Evolutionary conservation across 2,888 invertebrate species (phyloP).

Genomic region (Drosophila villosipedis): DNA sequence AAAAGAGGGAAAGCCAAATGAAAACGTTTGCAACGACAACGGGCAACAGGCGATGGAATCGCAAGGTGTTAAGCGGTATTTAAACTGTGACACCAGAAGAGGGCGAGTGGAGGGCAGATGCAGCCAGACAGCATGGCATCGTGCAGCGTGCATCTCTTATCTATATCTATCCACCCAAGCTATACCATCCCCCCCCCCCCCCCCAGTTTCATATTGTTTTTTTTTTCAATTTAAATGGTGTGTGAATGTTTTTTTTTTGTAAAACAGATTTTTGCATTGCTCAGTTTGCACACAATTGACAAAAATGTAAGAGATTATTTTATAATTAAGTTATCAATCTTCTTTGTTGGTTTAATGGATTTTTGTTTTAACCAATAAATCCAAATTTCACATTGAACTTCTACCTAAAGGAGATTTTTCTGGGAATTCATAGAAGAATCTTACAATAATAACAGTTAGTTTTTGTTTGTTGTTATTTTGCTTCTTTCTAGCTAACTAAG

Average conservation of each 20-base stretch:
- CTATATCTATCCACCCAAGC: neutral
- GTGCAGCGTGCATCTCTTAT: slow-evolving; percentile 3
- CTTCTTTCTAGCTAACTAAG: neutral
- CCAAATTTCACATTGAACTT: neutral
- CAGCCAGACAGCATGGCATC: slow-evolving; percentile 3
- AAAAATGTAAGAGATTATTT: neutral
- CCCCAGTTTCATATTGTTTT: neutral
- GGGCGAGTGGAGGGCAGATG: neutral
- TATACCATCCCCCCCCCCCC: neutral
- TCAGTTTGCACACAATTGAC: neutral
- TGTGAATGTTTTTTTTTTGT: neutral
- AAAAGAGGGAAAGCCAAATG: neutral
- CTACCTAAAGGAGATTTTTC: neutral
- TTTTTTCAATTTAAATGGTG: neutral
- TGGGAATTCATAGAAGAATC: neutral
- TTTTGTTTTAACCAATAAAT: neutral
- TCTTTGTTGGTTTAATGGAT: neutral
- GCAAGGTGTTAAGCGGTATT: slow-evolving; percentile 28
- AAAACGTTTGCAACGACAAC: slow-evolving; percentile 1
- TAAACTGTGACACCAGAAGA: slow-evolving; percentile 3
- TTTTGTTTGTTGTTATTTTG: neutral
- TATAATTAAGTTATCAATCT: neutral
- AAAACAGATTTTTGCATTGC: neutral
- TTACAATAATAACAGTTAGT: neutral
- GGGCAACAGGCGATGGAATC: slow-evolving; percentile 29